Evolutionary conservation across 2,888 invertebrate species (phyloP), one percentile per base, ranked within the genome.

Genomic region (Kuschelorhynchus macadamiae): DNA sequence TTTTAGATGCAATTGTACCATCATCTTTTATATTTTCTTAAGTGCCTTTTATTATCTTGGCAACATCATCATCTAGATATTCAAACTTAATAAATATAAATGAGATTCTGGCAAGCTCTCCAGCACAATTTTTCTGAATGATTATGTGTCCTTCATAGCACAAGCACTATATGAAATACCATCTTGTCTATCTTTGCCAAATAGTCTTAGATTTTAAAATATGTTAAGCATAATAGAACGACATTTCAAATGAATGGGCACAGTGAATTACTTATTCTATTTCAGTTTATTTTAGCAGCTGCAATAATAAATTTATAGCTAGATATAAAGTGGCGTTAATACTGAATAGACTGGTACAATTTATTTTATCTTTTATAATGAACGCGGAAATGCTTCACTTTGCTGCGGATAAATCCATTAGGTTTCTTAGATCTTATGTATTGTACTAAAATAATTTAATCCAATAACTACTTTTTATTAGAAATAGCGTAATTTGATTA

Each of bases 101-200:
- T 44, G 17, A 33, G 17, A 25, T 44, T 42, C 44, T 56, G 56
- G 56, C 56, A 56, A 41, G 33, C 44, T 12, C 32, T 56, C 32
- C 56, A 56, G 44, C 18, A 44, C 18, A 42, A 56, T 56, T 56
- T 56, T 56, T 42, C 56, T 44, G 44, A 56, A 56, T 56, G 56
- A 44, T 55, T 16, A 4, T 55, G 55, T 42, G 21, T 36, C 14
- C 33, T 36, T 32, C 53, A 53, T 53, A 53, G 39, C n/a, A 41
- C 53, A 41, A 50, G 33, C 33, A 33, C 33, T 16, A 18, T 47
- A 53, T 53, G 36, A 12, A 53, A 39, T 53, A 18, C 21, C 8
- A 12, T 12, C 32, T 14, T 53, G 20, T 53, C 14, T 49, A 52
- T 39, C 55, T 55, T 14, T 55, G 55, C 55, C 55, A 55, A 55